A percentile compares a stretch with the other conserved stretches of the same genome.
Evolutionary conservation across 37 sponge, comb jelly and placozoan genomes (phyloP).

Genomic region (Halisarca cf. caerulea): DNA sequence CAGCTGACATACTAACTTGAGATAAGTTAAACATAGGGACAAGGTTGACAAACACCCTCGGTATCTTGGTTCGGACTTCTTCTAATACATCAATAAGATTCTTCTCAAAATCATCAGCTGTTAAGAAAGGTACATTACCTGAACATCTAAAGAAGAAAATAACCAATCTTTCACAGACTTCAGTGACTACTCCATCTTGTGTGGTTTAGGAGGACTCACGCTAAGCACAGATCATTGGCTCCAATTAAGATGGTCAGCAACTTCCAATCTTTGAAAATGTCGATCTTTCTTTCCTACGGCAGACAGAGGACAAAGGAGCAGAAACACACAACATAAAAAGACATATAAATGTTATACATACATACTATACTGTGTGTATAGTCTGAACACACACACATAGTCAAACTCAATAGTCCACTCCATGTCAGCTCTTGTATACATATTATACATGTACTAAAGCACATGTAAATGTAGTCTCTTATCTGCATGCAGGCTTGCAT

Average conservation of each 20-base stretch:
- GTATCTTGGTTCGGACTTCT: constrained; percentile 56
- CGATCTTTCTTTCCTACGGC: constrained; percentile 45
- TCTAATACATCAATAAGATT: constrained; percentile 53
- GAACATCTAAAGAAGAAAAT: constrained; percentile 49
- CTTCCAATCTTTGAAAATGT: constrained; percentile 88
- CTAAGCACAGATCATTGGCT: constrained; percentile 79
- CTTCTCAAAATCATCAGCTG: constrained; percentile 63
- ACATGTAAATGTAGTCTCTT: background rate
- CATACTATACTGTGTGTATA: too few species aligned
- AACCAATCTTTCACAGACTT: background rate
- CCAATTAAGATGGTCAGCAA: constrained; percentile 75
- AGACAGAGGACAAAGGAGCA: background rate
- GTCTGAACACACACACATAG: too few species aligned
- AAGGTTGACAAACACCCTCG: constrained; percentile 77
- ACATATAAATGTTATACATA: too few species aligned
- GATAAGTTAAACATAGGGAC: constrained; percentile 76
- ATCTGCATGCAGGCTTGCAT: background rate
- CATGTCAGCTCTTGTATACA: too few species aligned
- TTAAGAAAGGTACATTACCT: constrained; percentile 52
- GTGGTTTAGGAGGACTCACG: constrained; percentile 31
- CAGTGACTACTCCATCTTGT: background rate
- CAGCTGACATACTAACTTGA: constrained; percentile 36
- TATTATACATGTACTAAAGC: too few species aligned
- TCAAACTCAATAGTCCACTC: too few species aligned
- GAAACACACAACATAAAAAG: too few species aligned